A percentile compares a stretch with the other conserved stretches of the same genome.
Evolutionary conservation across 2,888 invertebrate genomes (phyloP).

Genomic region (Lysandra bellargus): DNA sequence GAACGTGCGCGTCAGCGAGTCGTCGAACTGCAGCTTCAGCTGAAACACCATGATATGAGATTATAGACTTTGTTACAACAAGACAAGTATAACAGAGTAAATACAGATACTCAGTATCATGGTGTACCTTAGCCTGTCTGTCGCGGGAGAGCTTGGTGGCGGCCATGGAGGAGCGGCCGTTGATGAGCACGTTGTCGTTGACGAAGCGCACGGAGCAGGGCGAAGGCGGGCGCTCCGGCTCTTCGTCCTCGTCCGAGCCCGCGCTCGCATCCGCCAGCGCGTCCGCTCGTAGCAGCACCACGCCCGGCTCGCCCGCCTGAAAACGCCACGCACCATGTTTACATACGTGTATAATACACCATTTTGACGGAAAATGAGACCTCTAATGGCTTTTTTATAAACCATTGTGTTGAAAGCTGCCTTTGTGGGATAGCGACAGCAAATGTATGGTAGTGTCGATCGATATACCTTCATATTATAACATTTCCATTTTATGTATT

Average conservation of each 20-base stretch:
- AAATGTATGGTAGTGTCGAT: too few relatives aligned
- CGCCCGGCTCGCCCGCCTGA: conserved; percentile 70
- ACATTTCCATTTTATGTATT: too few relatives aligned
- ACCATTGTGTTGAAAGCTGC: too few relatives aligned
- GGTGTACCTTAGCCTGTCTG: conserved; percentile 79
- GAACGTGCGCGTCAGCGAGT: conserved; percentile 91
- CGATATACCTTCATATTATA: too few relatives aligned
- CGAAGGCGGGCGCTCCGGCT: conserved; percentile 85
- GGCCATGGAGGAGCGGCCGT: conserved; percentile 91
- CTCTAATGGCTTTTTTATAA: not conserved
- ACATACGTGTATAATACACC: not conserved
- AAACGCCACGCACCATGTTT: conserved; percentile 29
- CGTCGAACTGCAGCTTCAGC: conserved; percentile 94
- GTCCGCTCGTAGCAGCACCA: conserved; percentile 77
- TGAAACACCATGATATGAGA: conserved; percentile 62
- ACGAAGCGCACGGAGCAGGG: conserved; percentile 91
- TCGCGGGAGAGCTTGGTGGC: conserved; percentile 59
- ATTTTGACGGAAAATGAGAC: not conserved
- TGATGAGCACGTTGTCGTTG: conserved; percentile 94
- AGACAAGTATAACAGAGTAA: not conserved
- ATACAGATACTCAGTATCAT: too few relatives aligned
- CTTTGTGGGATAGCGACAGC: too few relatives aligned
- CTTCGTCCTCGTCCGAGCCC: conserved; percentile 50
- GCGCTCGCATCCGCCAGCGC: conserved; percentile 72
- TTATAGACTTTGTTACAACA: not conserved